Evolutionary conservation across 2,888 invertebrate genomes (phyloP).

Genomic region (Pardosa pseudoannulata): DNA sequence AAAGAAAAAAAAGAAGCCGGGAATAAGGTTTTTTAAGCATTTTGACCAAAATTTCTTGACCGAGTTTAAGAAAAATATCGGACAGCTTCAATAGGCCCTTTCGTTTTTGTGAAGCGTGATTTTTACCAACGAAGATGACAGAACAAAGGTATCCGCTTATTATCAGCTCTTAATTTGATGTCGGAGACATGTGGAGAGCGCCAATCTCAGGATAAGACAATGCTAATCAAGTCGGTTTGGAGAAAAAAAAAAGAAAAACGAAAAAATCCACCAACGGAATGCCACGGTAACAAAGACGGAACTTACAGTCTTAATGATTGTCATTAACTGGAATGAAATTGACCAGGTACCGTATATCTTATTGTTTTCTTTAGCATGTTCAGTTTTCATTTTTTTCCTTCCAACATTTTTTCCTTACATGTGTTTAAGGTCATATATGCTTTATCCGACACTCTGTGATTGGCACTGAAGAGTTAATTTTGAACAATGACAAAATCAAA

Average conservation of each 20-base stretch:
- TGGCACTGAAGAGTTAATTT: too few relatives aligned
- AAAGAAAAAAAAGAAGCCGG: too few relatives aligned
- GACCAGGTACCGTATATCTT: background rate
- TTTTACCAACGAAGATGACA: background rate
- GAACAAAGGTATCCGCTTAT: background rate
- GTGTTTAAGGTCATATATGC: too few relatives aligned
- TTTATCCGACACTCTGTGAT: too few relatives aligned
- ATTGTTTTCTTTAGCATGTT: background rate
- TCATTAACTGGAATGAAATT: background rate
- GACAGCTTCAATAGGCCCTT: background rate
- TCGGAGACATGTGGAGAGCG: background rate
- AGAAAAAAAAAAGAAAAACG: background rate
- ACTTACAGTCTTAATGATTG: background rate
- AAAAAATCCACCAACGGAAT: background rate
- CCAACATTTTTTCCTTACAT: too few relatives aligned
- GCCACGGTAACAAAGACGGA: background rate
- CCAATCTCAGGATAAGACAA: background rate
- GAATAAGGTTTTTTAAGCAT: too few relatives aligned
- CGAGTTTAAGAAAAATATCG: too few relatives aligned
- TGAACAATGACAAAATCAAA: too few relatives aligned
- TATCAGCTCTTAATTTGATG: background rate
- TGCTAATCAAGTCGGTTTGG: background rate
- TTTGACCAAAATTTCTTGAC: too few relatives aligned
- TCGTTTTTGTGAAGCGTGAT: background rate
- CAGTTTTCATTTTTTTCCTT: background rate